Base-by-base conservation (phyloP, 2,797 vertebrate species). In the Harpagifer antarcticus region DNA sequence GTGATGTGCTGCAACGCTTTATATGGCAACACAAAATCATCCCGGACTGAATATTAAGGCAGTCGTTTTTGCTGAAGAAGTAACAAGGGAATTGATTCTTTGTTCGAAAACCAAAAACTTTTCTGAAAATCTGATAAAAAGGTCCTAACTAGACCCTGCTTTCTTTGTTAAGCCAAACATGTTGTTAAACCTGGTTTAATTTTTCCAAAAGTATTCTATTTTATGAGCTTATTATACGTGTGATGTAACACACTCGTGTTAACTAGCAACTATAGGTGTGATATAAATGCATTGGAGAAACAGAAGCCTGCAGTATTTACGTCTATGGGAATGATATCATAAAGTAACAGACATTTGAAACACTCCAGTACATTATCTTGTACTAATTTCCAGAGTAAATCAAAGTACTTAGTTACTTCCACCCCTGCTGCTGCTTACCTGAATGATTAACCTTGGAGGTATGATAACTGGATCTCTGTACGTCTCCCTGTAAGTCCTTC, bases 361-460 rank as follows among this genome's bases (percentile, higher is more conserved):
- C 33, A 37, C 7, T 37, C 33, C 6, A 9, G 33, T 37, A 37
- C 33, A 37, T 37, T 37, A 37, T 2, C 33, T 37, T 37, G 6
- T 37, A 37, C 8, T 37, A 0, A 37, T 37, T 37, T 37, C 6
- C 33, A 37, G 33, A 7, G 33, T 9, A 7, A 37, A 37, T 37
- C 8, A 37, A 37, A 37, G 33, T 37, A 37, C 33, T 37, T 6
- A 9, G 33, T 37, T 7, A 37, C 33, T 37, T 8, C 33, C 33
- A 9, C 2, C 37, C 17, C 42, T 19, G 9, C 49, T 63, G 52
- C 56, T 62, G 61, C 70, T 69, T 52, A 68, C 58, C 70, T 62
- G 44, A 61, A 52, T 57, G 53, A 71, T 73, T 82, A 75, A 78
- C 67, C 68, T 72, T 54, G 33, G 17, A 59, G 62, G 8, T 58